Evolutionary conservation across 2,113 vertebrate species (phyloP), one percentile per base, ranked within the genome.

Genomic region (Cyanoramphus novaezelandiae): DNA sequence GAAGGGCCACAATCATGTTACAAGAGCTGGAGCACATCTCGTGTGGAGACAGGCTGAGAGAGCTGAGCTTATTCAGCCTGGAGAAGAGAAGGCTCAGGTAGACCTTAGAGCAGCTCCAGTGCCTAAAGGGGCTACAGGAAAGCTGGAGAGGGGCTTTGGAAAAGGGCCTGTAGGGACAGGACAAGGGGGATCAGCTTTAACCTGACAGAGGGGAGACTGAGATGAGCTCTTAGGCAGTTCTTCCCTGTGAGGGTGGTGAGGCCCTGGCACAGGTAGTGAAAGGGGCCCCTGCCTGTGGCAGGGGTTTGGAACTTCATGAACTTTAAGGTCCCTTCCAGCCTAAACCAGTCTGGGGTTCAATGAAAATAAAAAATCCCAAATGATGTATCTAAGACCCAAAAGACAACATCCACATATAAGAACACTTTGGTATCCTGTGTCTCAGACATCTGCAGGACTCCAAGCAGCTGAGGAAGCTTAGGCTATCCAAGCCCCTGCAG

Each of bases 361-460:
- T n/a, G 33, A 35, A 59, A 59, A 21, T 35, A n/a, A 59, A 59
- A 79, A 71, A 59, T 35, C 12, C 10, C 7, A 59, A 9, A 16
- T 28, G 5, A 37, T 0, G 0, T 50, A 7, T 70, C 81, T 81
- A n/a, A 68, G 35, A 39, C 47, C 55, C 69, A 82, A 53, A 82
- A 12, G 9, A 17, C 43, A 63, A 21, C 57, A 31, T 46, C 57
- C 1, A 6, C 13, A 12, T 33, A 14, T 60, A 20, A 23, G 44
- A 31, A 20, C 25, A 12, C 44, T 37, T n/a, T 52, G 41, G 7
- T 50, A 12, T 29, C 39, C 7, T 1, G 7, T 4, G 7, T 55
- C n/a, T 41, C 5, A 9, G 60, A 53, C 28, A n/a, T 41, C 11
- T 11, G 4, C 3, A 0, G 25, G n/a, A 23, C 63, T 52, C 0